phyloP scores from a whole-genome alignment of 2,888 invertebrate genomes.

The Dynastes grantii region DNA sequence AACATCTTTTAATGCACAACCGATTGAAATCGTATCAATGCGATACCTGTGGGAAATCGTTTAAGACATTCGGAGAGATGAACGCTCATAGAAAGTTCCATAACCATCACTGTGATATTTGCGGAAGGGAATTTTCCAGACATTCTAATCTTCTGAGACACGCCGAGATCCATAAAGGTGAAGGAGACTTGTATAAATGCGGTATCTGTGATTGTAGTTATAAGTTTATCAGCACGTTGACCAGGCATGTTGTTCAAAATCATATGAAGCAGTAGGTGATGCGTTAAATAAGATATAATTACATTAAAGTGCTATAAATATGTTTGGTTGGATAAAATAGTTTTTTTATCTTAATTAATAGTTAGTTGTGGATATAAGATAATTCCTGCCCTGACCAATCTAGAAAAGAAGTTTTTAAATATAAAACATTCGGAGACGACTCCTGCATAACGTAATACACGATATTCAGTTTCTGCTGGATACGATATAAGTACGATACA shows the following conservation, averaged over 20 bases:
- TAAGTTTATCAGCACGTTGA: slow-evolving; percentile 66
- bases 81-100: slow-evolving; percentile 69
- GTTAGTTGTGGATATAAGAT: no score
- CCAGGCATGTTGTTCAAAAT: slow-evolving; percentile 67
- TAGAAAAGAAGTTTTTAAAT: no score
- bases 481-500: no score
- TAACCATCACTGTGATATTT: slow-evolving; percentile 59
- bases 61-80: slow-evolving; percentile 68
- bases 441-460: no score
- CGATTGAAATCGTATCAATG: slow-evolving; percentile 62
- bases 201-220: slow-evolving; percentile 66
- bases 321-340: no score
- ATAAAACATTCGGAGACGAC: no score
- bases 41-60: slow-evolving; percentile 69
- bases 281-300: background rate
- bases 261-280: slow-evolving; percentile 56
- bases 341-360: no score
- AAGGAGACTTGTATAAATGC: slow-evolving; percentile 60
- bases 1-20: slow-evolving; percentile 69
- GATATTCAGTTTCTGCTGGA: no score
- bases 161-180: slow-evolving; percentile 63
- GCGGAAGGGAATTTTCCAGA: slow-evolving; percentile 65
- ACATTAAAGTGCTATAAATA: background rate
- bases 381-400: no score
- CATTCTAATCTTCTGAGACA: slow-evolving; percentile 66